A percentile compares a stretch with the other conserved stretches of the same genome.
phyloP scores from a whole-genome alignment of 2,888 invertebrate species.

The Andrena trimmerana region DNA sequence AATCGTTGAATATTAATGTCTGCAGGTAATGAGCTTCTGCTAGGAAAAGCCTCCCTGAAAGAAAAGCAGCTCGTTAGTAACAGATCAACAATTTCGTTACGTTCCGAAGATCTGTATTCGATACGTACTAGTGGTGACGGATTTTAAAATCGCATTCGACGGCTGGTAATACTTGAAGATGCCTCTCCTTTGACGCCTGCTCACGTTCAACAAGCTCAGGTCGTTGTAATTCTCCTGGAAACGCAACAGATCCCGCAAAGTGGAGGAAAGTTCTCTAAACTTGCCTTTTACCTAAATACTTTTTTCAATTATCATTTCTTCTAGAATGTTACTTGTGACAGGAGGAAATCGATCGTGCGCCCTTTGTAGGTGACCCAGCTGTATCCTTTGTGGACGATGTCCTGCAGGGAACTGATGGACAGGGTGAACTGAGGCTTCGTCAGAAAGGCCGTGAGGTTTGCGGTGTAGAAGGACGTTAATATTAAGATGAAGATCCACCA shows the following conservation, averaged over 20 bases:
- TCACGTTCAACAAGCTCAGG: conserved; percentile 52
- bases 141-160: conserved; percentile 45
- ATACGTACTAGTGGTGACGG: conserved; percentile 50
- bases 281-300: background rate
- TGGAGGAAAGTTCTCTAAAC: no score
- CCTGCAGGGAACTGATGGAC: conserved; percentile 90
- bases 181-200: conserved; percentile 30
- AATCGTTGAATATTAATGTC: conserved; percentile 90
- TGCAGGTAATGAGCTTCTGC: conserved; percentile 90
- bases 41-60: conserved; percentile 86
- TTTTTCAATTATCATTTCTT: no score
- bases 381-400: conserved; percentile 89
- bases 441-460: conserved; percentile 95
- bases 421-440: conserved; percentile 94
- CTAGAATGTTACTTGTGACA: conserved; percentile 60
- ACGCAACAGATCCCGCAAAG: background rate
- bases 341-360: conserved; percentile 86
- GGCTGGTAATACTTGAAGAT: conserved; percentile 50
- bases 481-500: conserved; percentile 97
- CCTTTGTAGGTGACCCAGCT: conserved; percentile 91
- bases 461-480: conserved; percentile 95
- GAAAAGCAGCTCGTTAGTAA: no score
- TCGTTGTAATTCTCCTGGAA: conserved; percentile 52
- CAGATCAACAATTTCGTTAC: background rate
- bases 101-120: background rate